Evolutionary conservation across 2,113 vertebrate species (phyloP), one percentile per base, ranked within the genome.

Genomic region (Coracopsis vasa): DNA sequence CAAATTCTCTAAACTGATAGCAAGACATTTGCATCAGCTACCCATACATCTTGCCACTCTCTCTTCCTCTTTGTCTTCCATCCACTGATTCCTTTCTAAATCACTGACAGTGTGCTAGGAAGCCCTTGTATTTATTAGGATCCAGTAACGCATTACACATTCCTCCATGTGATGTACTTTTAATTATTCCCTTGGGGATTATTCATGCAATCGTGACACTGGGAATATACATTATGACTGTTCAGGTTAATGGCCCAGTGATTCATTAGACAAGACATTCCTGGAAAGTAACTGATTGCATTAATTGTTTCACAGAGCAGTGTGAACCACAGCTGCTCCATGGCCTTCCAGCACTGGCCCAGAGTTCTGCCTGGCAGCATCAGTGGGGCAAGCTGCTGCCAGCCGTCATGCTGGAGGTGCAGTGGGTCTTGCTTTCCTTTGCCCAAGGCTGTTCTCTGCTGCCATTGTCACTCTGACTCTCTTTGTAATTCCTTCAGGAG

Each of bases 211-310:
- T 64, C 77, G 66, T 87, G 77, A 78, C 13, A 4, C 72, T 83
- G 79, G 71, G 82, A 95, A 90, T 88, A 67, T 74, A 60, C 54
- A 73, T 88, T 50, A 66, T 2, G 2, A 86, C 39, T 91, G 51
- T 65, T 96, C 56, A 95, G 44, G 80, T 87, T 96, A 96, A 96
- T 81, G 41, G 51, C 65, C 64, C 21, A 51, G 73, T 92, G 89
- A 95, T 95, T 96, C 84, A 95, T 88, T 92, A 84, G 37, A 66
- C 56, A 77, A 77, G 73, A 89, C 41, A 48, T 79, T 94, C 94
- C 71, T 89, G 84, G 80, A 85, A 96, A 91, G 80, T 91, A 95
- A 87, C 50, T 92, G 86, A 71, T 78, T 79, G 56, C 61, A 51
- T 91, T 84, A 95, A 92, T 84, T 92, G 47, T 82, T 94, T 86